Evolutionary conservation across 2,888 invertebrate genomes (phyloP).

Genomic region (Leucozona laternaria): DNA sequence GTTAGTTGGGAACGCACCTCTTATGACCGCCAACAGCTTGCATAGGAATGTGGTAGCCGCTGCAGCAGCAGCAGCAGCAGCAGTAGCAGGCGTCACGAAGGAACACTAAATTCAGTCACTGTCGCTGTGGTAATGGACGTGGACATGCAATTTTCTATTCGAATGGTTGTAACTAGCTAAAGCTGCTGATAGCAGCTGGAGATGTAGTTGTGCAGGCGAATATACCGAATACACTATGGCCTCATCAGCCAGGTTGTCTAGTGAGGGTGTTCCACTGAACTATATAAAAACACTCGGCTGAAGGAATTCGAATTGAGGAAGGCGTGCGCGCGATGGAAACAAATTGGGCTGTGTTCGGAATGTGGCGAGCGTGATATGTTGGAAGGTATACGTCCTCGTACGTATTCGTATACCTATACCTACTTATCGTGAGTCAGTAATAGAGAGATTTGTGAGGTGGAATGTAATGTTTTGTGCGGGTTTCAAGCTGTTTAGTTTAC

Average conservation of each 20-base stretch:
- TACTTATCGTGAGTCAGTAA: slow-evolving; percentile 52
- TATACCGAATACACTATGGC: slow-evolving; percentile 2
- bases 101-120: slow-evolving; percentile 72
- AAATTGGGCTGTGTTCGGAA: slow-evolving; percentile 65
- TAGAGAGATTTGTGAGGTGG: slow-evolving; percentile 36
- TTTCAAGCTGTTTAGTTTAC: neutral
- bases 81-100: slow-evolving; percentile 61
- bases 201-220: neutral
- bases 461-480: slow-evolving; percentile 18
- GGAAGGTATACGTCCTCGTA: neutral
- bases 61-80: slow-evolving; percentile 35
- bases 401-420: neutral
- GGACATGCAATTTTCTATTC: slow-evolving; percentile 61
- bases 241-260: slow-evolving; percentile 52
- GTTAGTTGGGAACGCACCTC: slow-evolving; percentile 52
- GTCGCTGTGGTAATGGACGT: slow-evolving; percentile 66
- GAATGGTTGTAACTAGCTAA: neutral
- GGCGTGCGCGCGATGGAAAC: slow-evolving; percentile 43
- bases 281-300: slow-evolving; percentile 23
- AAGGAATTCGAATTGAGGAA: neutral
- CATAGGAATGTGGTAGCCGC: slow-evolving; percentile 66
- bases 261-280: slow-evolving; percentile 74
- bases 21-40: slow-evolving; percentile 50
- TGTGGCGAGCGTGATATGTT: slow-evolving; percentile 50
- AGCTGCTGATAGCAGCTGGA: slow-evolving; percentile 7